Percentiles rank a stretch among this genome's conserved stretches.
phyloP scores from a whole-genome alignment of 2,888 invertebrate genomes.

The Entomobrya multifasciata region DNA sequence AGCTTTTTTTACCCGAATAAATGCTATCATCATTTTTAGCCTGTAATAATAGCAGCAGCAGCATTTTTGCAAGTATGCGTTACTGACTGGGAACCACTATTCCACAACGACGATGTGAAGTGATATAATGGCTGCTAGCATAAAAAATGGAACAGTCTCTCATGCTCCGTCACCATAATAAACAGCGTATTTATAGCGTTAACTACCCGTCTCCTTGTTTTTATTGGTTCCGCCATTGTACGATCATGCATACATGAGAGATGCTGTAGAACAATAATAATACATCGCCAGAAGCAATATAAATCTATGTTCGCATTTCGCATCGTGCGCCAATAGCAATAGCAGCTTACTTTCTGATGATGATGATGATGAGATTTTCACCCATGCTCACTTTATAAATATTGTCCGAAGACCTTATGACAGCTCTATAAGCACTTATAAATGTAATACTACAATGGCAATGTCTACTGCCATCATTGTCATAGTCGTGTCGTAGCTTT shows the following conservation, averaged over 20 bases:
- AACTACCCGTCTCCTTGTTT: constrained; percentile 41
- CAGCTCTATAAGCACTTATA: too few species aligned
- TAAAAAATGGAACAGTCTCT: constrained; percentile 35
- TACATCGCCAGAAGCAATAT: constrained; percentile 40
- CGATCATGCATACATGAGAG: not conserved
- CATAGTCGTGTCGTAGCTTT: too few species aligned
- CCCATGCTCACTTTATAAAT: not conserved
- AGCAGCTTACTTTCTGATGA: too few species aligned
- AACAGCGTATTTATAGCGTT: not conserved
- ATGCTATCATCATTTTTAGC: constrained; percentile 24
- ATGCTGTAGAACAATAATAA: constrained; percentile 24
- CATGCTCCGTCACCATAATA: not conserved
- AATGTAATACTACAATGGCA: too few species aligned
- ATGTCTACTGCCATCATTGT: too few species aligned
- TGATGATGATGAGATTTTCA: constrained; percentile 14
- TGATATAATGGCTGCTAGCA: not conserved
- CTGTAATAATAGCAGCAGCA: not conserved
- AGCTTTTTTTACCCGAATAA: constrained; percentile 18
- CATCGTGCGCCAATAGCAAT: too few species aligned
- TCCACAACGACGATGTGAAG: not conserved
- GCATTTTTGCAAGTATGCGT: not conserved
- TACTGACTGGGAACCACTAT: not conserved
- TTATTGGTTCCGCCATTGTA: constrained; percentile 20
- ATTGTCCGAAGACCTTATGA: not conserved
- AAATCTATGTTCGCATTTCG: constrained; percentile 17